Conservation (phyloP, 1,140 invertebrate species). For the Ephestia elutella region DNA sequence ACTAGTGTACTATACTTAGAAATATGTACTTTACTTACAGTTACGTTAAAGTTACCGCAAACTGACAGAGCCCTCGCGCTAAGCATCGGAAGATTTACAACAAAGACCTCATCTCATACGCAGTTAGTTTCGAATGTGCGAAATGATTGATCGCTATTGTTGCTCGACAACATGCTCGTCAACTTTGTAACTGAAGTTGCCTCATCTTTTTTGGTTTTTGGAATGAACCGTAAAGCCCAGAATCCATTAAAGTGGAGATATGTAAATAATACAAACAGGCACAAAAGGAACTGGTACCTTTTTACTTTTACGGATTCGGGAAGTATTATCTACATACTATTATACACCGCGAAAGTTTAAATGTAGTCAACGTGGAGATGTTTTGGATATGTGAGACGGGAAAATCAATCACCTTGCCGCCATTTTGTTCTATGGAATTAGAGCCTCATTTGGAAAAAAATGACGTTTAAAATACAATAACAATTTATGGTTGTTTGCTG, state of each 20-base stretch:
- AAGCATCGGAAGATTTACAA: slow-evolving; percentile 6
- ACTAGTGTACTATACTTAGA: background rate
- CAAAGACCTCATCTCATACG: background rate
- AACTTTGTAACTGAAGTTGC: background rate
- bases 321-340: too few relatives aligned
- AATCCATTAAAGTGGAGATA: background rate
- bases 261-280: too few relatives aligned
- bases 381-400: too few relatives aligned
- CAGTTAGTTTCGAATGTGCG: background rate
- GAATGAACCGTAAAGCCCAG: background rate
- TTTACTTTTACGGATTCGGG: too few relatives aligned
- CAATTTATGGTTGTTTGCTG: too few relatives aligned
- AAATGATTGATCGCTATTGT: slow-evolving; percentile 10
- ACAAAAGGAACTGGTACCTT: too few relatives aligned
- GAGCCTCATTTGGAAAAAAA: too few relatives aligned
- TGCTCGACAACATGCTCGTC: background rate
- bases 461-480: too few relatives aligned
- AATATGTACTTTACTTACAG: background rate
- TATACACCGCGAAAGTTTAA: too few relatives aligned
- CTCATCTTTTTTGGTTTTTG: background rate
- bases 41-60: background rate
- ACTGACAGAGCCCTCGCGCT: background rate
- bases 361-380: too few relatives aligned
- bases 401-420: too few relatives aligned
- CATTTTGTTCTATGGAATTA: too few relatives aligned